Evolutionary conservation across 2,888 invertebrate genomes (phyloP), one percentile per base, ranked within the genome.

Genomic region (Eupithecia pulchellata): DNA sequence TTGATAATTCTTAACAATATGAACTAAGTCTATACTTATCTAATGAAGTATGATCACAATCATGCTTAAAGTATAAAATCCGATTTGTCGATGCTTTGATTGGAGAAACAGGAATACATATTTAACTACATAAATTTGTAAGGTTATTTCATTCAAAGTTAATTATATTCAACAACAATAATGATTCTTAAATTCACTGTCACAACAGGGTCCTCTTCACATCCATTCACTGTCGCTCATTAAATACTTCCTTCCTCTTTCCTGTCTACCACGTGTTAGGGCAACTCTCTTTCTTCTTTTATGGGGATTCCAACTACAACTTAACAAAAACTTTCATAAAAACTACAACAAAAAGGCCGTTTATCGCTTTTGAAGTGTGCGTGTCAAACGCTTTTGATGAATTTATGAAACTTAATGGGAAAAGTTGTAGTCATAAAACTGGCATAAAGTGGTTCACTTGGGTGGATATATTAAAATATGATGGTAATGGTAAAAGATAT

Each of bases 191-290:
- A 57, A 17, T 57, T 57, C 17, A 29, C 17, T 52, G 57, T 27
- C 69, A 36, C 27, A 52, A 64, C 42, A n/a, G 66, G 65, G 52
- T 71, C 70, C 71, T 68, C 52, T 65, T 61, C 52, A 34, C 20
- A 47, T 1, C 13, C 82, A 84, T 82, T 79, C 84, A 83, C 81
- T 84, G 83, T 82, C 81, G 82, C 77, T 77, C 73, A 86, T 84
- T 86, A 83, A 87, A 81, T 79, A 81, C 82, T 88, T 88, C 89
- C 89, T 89, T 89, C 89, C 89, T 88, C 88, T 89, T 89, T 89
- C 89, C 89, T 82, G 82, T 62, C 72, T 66, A 79, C 79, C 88
- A 88, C 88, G 87, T 88, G 88, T 79, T 81, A 76, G 80, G 82
- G 78, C 76, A 79, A 47, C 13, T 52, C 25, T 52, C 52, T 52